Base-by-base conservation (phyloP, 2,888 invertebrate genomes). In the Mimachlamys varia region DNA sequence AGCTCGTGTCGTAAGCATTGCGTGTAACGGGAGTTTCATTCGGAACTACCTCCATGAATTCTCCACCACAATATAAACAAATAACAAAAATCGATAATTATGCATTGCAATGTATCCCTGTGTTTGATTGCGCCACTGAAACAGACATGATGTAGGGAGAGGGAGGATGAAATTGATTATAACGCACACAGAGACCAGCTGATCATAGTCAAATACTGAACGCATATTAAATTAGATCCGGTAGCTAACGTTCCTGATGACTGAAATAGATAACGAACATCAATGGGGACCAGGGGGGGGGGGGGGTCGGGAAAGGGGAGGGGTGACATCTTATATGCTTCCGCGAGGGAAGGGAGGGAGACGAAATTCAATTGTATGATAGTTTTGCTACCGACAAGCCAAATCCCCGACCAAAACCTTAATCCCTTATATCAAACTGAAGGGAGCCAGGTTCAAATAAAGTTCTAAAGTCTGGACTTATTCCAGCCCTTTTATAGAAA, bases 51-150 rank as follows among this genome's bases (percentile, higher is more conserved):
- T 58, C 19, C 58, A 22, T 33, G 76, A 33, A 76, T 76, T 33
- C 27, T 10, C 76, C 27, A 12, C 33, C 33, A 27, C 13, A 76
- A 76, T 33, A 33, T 76, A 76, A 76, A 76, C 76, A 76, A 76
- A 10, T 76, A 76, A 76, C 76, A 76, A 76, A 76, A 76, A 76
- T 76, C 76, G 15, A 76, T 76, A 76, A 76, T 76, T 76, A 76
- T 76, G 76, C 76, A 76, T 76, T 33, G 76, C 76, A 76, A 76
- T 76, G 76, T 76, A 76, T 76, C 0, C 13, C 22, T 76, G 76
- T 76, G 33, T 76, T 76, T 76, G 76, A 76, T 76, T 76, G 33
- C 33, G 3, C 5, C 10, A 27, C 76, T 33, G 76, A 27, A 76
- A 76, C 76, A 33, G 27, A 76, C 76, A 76, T 76, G 27, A 33